Conservation (phyloP, 2,888 invertebrate genomes). For the Dryocosmus kuriphilus region DNA sequence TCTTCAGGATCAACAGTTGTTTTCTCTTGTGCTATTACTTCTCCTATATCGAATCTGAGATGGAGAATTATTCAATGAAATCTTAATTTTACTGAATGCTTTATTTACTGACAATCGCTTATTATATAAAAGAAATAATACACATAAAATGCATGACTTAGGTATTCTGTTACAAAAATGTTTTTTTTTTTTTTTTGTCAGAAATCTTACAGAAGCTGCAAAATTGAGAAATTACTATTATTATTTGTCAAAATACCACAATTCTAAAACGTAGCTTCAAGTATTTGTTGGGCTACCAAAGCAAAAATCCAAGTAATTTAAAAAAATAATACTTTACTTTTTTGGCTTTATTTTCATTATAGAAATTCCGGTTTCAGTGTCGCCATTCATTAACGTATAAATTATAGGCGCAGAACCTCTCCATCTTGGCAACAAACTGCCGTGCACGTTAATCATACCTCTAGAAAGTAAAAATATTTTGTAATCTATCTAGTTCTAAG, state of each 20-base stretch:
- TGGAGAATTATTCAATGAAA: conserved; percentile 40
- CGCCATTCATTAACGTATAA: conserved; percentile 90
- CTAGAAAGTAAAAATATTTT: conserved; percentile 78
- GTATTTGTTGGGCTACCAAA: too few species aligned
- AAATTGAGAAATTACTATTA: too few species aligned
- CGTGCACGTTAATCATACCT: conserved; percentile 96
- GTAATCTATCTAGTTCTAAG: background rate
- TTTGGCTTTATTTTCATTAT: conserved; percentile 92
- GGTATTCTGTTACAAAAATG: too few species aligned
- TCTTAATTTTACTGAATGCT: background rate
- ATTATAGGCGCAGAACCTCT: conserved; percentile 95
- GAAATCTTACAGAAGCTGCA: too few species aligned
- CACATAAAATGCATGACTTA: too few species aligned
- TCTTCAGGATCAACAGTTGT: conserved; percentile 81
- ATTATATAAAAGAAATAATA: too few species aligned
- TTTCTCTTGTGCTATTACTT: conserved; percentile 82
- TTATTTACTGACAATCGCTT: too few species aligned
- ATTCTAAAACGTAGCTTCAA: too few species aligned
- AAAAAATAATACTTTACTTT: conserved; percentile 74
- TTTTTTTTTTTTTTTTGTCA: conserved; percentile 12
- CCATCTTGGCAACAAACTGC: conserved; percentile 94
- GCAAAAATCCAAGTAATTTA: conserved; percentile 37
- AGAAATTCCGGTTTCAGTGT: conserved; percentile 88
- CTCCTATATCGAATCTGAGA: conserved; percentile 87
- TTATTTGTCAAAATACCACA: too few species aligned